Conservation (phyloP, 2,888 invertebrate species). For the Dasysyrphus tricinctus region DNA sequence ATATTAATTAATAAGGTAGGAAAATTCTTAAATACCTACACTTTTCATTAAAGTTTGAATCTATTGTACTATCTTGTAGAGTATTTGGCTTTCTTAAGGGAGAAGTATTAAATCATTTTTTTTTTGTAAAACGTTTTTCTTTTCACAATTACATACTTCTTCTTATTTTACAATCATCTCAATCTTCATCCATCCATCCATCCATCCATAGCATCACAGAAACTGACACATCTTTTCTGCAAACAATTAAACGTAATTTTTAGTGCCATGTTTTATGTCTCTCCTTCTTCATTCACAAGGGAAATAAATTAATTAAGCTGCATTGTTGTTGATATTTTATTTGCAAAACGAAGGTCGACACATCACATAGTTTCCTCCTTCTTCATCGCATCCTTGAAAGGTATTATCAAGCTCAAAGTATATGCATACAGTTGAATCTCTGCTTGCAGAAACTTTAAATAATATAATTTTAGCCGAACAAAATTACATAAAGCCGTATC, state of each 20-base stretch:
- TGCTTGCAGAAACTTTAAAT: not conserved
- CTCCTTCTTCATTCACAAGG: constrained; percentile 7
- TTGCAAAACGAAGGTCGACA: constrained; percentile 59
- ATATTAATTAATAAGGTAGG: no score
- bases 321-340: constrained; percentile 45
- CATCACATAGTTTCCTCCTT: constrained; percentile 44
- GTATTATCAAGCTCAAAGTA: constrained; percentile 70
- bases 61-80: no score
- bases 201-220: not conserved
- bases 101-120: not conserved
- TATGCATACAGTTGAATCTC: not conserved
- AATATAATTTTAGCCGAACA: not conserved
- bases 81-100: no score
- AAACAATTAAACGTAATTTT: constrained; percentile 40
- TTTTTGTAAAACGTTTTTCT: not conserved
- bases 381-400: constrained; percentile 36
- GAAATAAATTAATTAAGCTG: constrained; percentile 60
- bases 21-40: no score
- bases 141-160: not conserved
- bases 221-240: constrained; percentile 3
- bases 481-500: no score
- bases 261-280: constrained; percentile 25
- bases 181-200: not conserved
- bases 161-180: not conserved
- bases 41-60: no score